A percentile compares a stretch with the other conserved stretches of the same genome.
These are phyloP conservation scores for Tenthredo amoena DNA, from an alignment of 2,888 invertebrate genomes.

Conservation along the genomic window DNA sequence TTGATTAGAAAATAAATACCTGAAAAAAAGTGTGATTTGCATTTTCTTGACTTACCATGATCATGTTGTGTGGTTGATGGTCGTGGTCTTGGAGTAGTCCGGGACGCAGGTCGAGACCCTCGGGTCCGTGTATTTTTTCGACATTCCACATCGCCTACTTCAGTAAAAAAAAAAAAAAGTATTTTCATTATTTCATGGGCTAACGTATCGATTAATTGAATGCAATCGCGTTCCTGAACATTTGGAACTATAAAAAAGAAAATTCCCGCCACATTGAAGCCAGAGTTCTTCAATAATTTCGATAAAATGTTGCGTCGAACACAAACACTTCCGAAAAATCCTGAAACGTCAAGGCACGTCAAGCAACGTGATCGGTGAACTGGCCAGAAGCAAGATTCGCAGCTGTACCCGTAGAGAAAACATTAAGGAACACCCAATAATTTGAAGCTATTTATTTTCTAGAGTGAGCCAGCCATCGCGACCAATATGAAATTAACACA, in stretches of 20 bases:
- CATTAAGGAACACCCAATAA: too few species aligned
- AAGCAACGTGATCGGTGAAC: too few species aligned
- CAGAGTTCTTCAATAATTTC: not conserved
- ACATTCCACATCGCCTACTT: slow-evolving; percentile 5
- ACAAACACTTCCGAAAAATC: not conserved
- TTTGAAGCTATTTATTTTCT: too few species aligned
- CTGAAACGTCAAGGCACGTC: too few species aligned
- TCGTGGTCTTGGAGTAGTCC: slow-evolving; percentile 62
- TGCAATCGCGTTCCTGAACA: not conserved
- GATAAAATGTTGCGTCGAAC: not conserved
- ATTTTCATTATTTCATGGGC: not conserved
- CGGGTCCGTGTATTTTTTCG: slow-evolving; percentile 43
- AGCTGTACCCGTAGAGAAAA: too few species aligned
- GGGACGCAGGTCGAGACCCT: slow-evolving; percentile 57
- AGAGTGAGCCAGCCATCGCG: too few species aligned
- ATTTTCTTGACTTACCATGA: slow-evolving; percentile 16
- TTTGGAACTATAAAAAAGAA: not conserved
- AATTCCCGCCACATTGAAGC: not conserved
- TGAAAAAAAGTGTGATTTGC: not conserved
- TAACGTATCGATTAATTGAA: not conserved
- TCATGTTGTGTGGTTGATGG: not conserved
- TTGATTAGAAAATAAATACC: not conserved
- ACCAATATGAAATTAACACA: too few species aligned
- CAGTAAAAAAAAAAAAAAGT: not conserved
- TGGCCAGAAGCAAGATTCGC: too few species aligned